phyloP scores from a whole-genome alignment of 30 jellyfish, hydroid and myxozoan species.

The Cassiopea xamachana region DNA sequence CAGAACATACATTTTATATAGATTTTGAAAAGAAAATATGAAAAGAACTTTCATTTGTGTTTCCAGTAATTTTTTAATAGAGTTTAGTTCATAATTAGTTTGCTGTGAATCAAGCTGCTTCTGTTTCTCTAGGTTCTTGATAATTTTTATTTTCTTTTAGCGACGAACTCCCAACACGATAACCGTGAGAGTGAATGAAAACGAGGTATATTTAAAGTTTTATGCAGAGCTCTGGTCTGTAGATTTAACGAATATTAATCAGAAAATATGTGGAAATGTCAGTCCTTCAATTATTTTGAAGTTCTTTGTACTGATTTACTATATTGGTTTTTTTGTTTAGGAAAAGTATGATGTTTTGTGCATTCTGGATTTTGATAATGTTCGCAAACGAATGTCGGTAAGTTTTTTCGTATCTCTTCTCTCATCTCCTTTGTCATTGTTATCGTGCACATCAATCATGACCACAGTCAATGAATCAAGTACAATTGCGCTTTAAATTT shows the following conservation, averaged over 20 bases:
- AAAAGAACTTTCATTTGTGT: no score
- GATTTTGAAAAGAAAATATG: no score
- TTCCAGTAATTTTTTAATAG: no score
- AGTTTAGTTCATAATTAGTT: background rate
- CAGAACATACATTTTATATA: no score
- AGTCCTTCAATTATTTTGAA: no score
- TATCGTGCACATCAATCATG: no score
- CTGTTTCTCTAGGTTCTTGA: background rate
- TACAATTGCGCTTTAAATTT: no score
- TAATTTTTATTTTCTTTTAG: constrained; percentile 23
- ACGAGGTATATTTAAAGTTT: constrained; percentile 61
- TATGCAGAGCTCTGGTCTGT: background rate
- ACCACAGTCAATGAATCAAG: no score
- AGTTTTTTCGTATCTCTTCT: background rate
- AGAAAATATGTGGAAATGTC: no score
- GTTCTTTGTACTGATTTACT: background rate
- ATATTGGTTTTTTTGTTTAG: constrained; percentile 28
- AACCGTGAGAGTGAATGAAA: constrained; percentile 66
- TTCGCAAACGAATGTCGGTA: constrained; percentile 97
- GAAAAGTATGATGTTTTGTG: constrained; percentile 79
- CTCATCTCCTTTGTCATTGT: no score
- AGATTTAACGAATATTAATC: background rate
- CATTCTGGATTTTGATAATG: constrained; percentile 92
- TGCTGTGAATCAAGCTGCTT: background rate
- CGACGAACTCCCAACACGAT: constrained; percentile 81